A percentile compares a stretch with the other conserved stretches of the same genome.
Evolutionary conservation across 2,113 vertebrate genomes (phyloP).

Genomic region (Phrynocephalus versicolor): DNA sequence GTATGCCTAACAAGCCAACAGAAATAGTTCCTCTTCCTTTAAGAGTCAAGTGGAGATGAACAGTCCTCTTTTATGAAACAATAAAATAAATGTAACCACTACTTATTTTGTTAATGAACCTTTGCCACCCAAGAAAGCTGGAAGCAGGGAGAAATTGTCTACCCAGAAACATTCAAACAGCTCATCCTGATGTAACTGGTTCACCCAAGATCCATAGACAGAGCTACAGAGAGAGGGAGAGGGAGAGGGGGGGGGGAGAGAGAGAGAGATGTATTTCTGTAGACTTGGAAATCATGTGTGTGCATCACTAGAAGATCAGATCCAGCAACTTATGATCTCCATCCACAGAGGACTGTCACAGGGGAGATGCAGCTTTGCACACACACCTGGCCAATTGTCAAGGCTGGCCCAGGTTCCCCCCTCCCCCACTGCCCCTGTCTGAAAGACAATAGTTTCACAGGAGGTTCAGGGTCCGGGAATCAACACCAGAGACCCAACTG

Average conservation of each 20-base stretch:
- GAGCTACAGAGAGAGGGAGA: too few species aligned
- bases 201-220: background rate
- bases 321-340: constrained; percentile 55
- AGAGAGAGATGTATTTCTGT: too few species aligned
- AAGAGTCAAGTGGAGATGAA: constrained; percentile 60
- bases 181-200: constrained; percentile 33
- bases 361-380: constrained; percentile 45
- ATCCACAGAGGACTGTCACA: constrained; percentile 54
- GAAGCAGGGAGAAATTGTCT: constrained; percentile 27
- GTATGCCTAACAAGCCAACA: constrained; percentile 40
- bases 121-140: constrained; percentile 20
- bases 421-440: constrained; percentile 1
- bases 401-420: constrained; percentile 33
- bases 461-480: background rate
- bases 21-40: constrained; percentile 44
- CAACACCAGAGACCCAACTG: constrained; percentile 18
- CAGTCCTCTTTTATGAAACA: constrained; percentile 30
- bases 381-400: constrained; percentile 58
- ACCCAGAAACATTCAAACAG: constrained; percentile 40
- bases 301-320: constrained; percentile 57
- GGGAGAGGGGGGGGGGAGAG: too few species aligned
- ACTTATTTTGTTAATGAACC: constrained; percentile 32
- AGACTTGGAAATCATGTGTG: constrained; percentile 38
- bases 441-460: constrained; percentile 46
- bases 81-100: background rate